Conservation (phyloP, 2,113 vertebrate species). For the Rhinichthys klamathensis region DNA sequence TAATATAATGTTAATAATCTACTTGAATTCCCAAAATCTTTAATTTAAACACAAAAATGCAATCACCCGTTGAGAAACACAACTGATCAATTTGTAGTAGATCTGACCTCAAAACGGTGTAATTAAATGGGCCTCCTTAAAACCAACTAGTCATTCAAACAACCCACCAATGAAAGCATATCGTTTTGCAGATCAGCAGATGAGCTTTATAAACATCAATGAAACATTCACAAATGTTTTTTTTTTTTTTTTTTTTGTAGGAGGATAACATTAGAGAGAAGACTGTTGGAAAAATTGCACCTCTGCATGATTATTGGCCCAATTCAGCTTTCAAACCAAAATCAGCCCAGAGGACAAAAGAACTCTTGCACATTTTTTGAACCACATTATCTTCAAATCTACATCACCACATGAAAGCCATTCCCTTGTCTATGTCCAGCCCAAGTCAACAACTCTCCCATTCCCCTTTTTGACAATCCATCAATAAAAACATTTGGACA, state of each 20-base stretch:
- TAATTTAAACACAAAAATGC: background rate
- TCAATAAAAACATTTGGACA: constrained; percentile 9
- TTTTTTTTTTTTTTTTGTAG: background rate
- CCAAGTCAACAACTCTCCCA: constrained; percentile 11
- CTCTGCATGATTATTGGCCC: background rate
- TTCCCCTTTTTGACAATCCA: background rate
- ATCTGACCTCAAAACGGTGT: background rate
- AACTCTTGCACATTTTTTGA: background rate
- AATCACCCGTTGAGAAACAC: background rate
- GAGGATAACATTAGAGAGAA: background rate
- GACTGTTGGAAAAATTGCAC: background rate
- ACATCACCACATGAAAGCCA: background rate
- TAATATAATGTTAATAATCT: no score
- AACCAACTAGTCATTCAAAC: background rate
- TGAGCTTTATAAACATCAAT: background rate
- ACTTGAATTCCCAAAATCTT: no score
- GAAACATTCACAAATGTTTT: constrained; percentile 2
- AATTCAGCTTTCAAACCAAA: background rate
- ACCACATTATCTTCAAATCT: background rate
- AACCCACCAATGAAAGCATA: background rate
- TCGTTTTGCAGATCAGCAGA: background rate
- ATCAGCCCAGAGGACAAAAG: background rate
- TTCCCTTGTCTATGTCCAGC: background rate
- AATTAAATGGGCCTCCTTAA: background rate
- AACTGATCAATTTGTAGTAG: background rate